phyloP scores from a whole-genome alignment of 1,140 invertebrate species.

The Lutraria rhynchaena region DNA sequence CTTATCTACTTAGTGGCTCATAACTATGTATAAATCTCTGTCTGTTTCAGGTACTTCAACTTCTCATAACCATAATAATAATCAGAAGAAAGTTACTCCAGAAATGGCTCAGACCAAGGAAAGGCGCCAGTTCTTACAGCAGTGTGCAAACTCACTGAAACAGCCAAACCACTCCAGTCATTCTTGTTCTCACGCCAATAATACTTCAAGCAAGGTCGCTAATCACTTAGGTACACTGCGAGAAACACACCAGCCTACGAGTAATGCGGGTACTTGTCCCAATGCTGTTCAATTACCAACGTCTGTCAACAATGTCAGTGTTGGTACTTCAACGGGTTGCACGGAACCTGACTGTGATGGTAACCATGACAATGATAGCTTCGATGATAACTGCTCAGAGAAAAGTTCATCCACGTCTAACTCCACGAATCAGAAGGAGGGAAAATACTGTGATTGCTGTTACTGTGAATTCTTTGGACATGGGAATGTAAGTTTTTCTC shows the following conservation, averaged over 20 bases:
- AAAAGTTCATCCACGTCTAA: constrained; percentile 82
- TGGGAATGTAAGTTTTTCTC: constrained; percentile 85
- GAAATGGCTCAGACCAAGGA: constrained; percentile 65
- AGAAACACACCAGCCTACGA: neutral
- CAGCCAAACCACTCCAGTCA: constrained; percentile 29
- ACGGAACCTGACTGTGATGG: constrained; percentile 77
- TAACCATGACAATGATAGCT: constrained; percentile 80
- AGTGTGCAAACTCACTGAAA: constrained; percentile 65
- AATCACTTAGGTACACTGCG: constrained; percentile 17
- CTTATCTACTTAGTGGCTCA: no score
- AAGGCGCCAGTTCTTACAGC: constrained; percentile 64
- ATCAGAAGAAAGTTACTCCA: constrained; percentile 55
- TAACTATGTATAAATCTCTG: no score
- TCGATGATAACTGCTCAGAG: constrained; percentile 84
- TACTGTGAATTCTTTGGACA: constrained; percentile 90
- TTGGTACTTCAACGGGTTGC: constrained; percentile 77
- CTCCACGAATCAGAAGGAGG: constrained; percentile 84
- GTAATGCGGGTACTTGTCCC: neutral
- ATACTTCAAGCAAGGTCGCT: constrained; percentile 28
- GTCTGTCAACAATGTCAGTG: constrained; percentile 76
- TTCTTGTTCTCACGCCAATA: constrained; percentile 58
- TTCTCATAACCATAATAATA: constrained; percentile 40
- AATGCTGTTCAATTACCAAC: constrained; percentile 69
- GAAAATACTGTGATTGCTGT: constrained; percentile 88
- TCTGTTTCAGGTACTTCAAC: constrained; percentile 16